Conservation (phyloP, 2,888 invertebrate genomes). For the Allophyes oxyacanthae region DNA sequence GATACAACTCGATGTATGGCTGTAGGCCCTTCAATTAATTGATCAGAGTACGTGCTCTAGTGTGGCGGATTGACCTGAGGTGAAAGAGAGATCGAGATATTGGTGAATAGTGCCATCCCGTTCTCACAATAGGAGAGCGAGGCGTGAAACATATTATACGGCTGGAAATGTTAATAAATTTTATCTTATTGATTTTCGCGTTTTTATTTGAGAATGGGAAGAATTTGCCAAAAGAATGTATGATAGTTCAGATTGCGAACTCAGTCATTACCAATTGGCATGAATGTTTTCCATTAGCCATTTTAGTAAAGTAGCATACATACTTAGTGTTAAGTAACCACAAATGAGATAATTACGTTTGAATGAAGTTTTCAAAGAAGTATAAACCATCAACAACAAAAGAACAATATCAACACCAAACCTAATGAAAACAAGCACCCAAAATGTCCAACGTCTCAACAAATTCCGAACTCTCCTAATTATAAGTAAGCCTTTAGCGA, state of each 20-base stretch:
- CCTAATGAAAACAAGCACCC: background rate
- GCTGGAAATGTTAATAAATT: slow-evolving; percentile 8
- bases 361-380: too few relatives aligned
- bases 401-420: slow-evolving; percentile 1
- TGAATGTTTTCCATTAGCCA: too few relatives aligned
- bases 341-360: too few relatives aligned
- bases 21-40: slow-evolving; percentile 41
- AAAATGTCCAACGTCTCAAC: background rate
- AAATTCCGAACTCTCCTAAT: slow-evolving; percentile 31
- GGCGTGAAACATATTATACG: background rate
- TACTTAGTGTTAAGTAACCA: too few relatives aligned
- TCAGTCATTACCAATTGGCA: too few relatives aligned
- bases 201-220: background rate
- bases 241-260: too few relatives aligned
- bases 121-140: background rate
- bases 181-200: slow-evolving; percentile 6
- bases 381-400: too few relatives aligned
- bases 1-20: slow-evolving; percentile 28
- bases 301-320: too few relatives aligned
- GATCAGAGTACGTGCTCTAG: slow-evolving; percentile 30
- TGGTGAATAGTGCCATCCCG: slow-evolving; percentile 6
- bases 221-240: too few relatives aligned
- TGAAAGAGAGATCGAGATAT: slow-evolving; percentile 8
- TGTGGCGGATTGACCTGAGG: slow-evolving; percentile 11
- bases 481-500: slow-evolving; percentile 30